Evolutionary conservation across 2,113 vertebrate species (phyloP).

Genomic region (Toxostoma redivivum): DNA sequence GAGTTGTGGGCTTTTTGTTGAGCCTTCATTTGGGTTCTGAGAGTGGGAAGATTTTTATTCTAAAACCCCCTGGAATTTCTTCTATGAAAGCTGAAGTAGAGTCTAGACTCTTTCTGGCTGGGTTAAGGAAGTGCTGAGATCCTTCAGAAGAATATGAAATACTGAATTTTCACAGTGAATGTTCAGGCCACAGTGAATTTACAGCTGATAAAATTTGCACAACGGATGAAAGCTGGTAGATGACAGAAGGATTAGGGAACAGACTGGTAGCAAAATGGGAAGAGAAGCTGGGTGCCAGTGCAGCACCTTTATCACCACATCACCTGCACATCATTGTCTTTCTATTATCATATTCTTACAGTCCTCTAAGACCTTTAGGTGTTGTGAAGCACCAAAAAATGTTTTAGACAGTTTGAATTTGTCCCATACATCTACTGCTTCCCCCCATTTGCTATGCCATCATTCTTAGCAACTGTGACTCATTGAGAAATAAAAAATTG

Average conservation of each 20-base stretch:
- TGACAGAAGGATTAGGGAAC: neutral
- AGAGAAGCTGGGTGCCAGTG: neutral
- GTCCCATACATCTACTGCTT: neutral
- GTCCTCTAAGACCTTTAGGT: neutral
- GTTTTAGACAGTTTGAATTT: neutral
- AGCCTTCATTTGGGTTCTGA: neutral
- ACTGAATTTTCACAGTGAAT: neutral
- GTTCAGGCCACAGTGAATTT: neutral
- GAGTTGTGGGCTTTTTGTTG: neutral
- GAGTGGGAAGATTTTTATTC: neutral
- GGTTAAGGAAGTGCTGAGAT: neutral
- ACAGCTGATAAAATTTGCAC: neutral
- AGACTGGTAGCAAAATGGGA: accelerated
- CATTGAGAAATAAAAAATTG: neutral
- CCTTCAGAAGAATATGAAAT: neutral
- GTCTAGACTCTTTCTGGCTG: neutral
- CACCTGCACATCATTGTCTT: neutral
- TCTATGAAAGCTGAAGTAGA: neutral
- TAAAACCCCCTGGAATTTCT: neutral
- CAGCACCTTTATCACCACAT: neutral
- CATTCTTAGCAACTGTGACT: neutral
- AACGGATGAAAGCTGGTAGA: neutral
- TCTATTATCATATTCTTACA: neutral
- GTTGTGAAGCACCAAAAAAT: neutral
- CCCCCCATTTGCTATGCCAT: accelerated